A percentile compares a stretch with the other conserved stretches of the same genome.
Conservation (phyloP, 2,888 invertebrate species). For the Eupithecia dodoneata region DNA sequence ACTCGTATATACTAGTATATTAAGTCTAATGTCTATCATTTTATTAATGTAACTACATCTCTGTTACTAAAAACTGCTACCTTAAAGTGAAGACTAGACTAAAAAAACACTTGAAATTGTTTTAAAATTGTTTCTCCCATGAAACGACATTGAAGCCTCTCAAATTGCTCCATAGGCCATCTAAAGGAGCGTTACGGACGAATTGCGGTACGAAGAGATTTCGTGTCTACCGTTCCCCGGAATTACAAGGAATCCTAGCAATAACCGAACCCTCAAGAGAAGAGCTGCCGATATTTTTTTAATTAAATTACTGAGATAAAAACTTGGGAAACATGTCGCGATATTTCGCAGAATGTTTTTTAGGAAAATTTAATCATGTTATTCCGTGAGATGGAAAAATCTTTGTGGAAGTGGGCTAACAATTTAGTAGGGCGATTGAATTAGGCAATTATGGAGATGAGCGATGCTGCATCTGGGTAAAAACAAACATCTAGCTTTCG, state of each 20-base stretch:
- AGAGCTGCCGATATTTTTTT: slow-evolving; percentile 63
- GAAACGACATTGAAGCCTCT: slow-evolving; percentile 12
- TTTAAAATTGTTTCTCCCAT: slow-evolving; percentile 6
- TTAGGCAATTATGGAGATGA: slow-evolving; percentile 24
- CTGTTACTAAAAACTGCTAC: neutral
- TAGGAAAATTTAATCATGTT: slow-evolving; percentile 45
- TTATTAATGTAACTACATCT: too few species aligned
- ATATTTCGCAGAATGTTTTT: slow-evolving; percentile 43
- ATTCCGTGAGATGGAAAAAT: slow-evolving; percentile 38
- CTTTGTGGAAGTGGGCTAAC: slow-evolving; percentile 28
- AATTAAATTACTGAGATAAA: slow-evolving; percentile 63
- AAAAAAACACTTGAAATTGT: neutral
- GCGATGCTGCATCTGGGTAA: slow-evolving; percentile 6
- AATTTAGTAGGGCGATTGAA: slow-evolving; percentile 21
- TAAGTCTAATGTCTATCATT: too few species aligned
- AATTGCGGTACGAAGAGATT: slow-evolving; percentile 58
- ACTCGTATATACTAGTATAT: too few species aligned
- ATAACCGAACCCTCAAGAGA: slow-evolving; percentile 61
- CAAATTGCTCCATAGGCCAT: slow-evolving; percentile 19
- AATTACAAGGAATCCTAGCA: slow-evolving; percentile 59
- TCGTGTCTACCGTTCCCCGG: slow-evolving; percentile 47
- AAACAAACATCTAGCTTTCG: neutral
- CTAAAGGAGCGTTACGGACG: slow-evolving; percentile 49
- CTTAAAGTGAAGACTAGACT: neutral
- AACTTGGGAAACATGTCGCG: slow-evolving; percentile 46